Base-by-base conservation (phyloP, 2,113 vertebrate genomes). In the Urocolius indicus region DNA sequence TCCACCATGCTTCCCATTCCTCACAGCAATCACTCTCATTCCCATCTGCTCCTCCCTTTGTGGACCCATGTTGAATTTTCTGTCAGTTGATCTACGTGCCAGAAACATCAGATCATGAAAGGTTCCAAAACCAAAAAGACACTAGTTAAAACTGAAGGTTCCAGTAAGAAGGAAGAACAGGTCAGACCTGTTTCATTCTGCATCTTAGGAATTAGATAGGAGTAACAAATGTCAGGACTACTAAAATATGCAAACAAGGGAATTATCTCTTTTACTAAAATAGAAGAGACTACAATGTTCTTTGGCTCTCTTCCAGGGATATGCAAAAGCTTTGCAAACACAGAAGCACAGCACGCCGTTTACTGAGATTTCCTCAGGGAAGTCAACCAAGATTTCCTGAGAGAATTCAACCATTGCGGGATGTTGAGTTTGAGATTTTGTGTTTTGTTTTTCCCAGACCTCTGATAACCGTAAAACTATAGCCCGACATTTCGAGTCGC, bases 401-500 rank as follows among this genome's bases (percentile, higher is more conserved):
- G n/a, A n/a, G 16, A 48, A 46, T 61, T 49, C 30, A 34, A 0
- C 14, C 15, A 4, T 8, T 21, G 14, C 29, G 22, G 54, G 12
- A 6, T n/a, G 6, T 17, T 21, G 27, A 4, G 5, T 51, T 51
- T 23, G 59, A 9, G n/a, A n/a, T n/a, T 26, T 29, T 29, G 8
- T 3, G 0, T 3, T 34, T 36, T 55, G 27, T 73, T 26, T 69
- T 30, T 34, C 21, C 13, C n/a, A 4, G 27, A 24, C 46, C 4
- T 23, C 5, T 22, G 6, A 2, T 3, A 34, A 29, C 16, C 43
- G 30, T 9, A 36, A 16, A 7, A 46, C 36, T 19, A 21, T 54
- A 29, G 30, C 41, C 13, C 10, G 22, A 5, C 3, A 0, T n/a
- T 51, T 32, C 54, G 3, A 11, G 4, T 29, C 7, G 29, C n/a